Conservation (phyloP, 2,888 invertebrate genomes). For the Strigamia transsilvanica region DNA sequence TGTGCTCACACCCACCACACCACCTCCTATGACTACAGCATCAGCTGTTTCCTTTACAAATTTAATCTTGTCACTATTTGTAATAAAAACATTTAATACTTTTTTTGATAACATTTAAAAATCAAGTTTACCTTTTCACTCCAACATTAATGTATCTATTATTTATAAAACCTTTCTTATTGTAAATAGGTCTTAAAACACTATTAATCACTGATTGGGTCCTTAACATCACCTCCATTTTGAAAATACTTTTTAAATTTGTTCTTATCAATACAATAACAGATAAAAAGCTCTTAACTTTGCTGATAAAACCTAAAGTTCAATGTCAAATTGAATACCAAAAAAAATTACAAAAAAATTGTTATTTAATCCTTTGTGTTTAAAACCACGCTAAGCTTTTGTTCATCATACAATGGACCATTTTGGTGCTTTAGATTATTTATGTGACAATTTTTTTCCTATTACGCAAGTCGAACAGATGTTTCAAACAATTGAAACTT, state of each 20-base stretch:
- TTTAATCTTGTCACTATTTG: neutral
- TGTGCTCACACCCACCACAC: constrained; percentile 64
- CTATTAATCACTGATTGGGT: neutral
- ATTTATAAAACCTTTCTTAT: neutral
- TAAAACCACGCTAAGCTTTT: too few relatives aligned
- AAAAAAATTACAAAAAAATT: too few relatives aligned
- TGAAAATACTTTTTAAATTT: neutral
- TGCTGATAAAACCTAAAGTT: too few relatives aligned
- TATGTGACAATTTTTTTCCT: too few relatives aligned
- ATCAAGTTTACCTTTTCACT: neutral
- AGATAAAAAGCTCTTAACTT: neutral
- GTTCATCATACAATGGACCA: too few relatives aligned
- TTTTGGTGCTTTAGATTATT: too few relatives aligned
- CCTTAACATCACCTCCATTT: neutral
- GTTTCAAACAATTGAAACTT: too few relatives aligned
- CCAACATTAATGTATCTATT: neutral
- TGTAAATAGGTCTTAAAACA: neutral
- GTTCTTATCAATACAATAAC: neutral
- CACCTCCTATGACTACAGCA: constrained; percentile 64
- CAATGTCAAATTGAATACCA: too few relatives aligned
- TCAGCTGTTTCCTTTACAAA: constrained; percentile 58
- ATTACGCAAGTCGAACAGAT: too few relatives aligned
- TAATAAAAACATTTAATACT: neutral
- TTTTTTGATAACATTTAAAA: neutral
- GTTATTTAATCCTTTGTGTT: too few relatives aligned